A percentile compares a stretch with the other conserved stretches of the same genome.
Evolutionary conservation across 2,113 vertebrate genomes (phyloP).

Genomic region (Malurus alboscapulatus): DNA sequence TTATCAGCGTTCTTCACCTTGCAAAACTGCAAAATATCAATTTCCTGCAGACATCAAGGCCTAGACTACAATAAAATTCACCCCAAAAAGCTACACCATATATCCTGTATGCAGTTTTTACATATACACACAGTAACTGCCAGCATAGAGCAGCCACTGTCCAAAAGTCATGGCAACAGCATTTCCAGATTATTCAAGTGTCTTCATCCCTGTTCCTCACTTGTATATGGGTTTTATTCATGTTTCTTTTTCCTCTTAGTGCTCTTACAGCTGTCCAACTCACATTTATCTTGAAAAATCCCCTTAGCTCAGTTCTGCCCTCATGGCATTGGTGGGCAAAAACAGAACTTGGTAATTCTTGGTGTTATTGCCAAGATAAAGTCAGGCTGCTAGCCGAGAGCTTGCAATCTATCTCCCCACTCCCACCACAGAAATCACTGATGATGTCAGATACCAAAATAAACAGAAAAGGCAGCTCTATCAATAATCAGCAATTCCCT

Average conservation of each 20-base stretch:
- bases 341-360: not conserved
- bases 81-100: not conserved
- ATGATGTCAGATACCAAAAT: not conserved
- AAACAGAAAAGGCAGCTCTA: not conserved
- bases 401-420: not conserved
- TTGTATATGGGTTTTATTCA: not conserved
- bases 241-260: not conserved
- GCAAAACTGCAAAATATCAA: conserved; percentile 34
- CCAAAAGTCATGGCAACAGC: conserved; percentile 3
- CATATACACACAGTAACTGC: not conserved
- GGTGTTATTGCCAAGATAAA: not conserved
- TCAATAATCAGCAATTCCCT: not conserved
- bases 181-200: not conserved
- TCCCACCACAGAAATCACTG: not conserved
- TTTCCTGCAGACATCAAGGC: conserved; percentile 31
- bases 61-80: not conserved
- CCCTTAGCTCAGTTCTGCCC: not conserved
- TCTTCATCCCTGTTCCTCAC: not conserved
- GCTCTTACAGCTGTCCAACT: not conserved
- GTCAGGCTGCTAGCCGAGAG: not conserved
- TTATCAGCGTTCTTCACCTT: conserved; percentile 35
- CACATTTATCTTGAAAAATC: not conserved
- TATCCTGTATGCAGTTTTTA: not conserved
- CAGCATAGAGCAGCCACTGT: not conserved
- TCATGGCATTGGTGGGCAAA: not conserved